Base-by-base conservation (phyloP, 2,888 invertebrate species). In the Notodonta dromedarius region DNA sequence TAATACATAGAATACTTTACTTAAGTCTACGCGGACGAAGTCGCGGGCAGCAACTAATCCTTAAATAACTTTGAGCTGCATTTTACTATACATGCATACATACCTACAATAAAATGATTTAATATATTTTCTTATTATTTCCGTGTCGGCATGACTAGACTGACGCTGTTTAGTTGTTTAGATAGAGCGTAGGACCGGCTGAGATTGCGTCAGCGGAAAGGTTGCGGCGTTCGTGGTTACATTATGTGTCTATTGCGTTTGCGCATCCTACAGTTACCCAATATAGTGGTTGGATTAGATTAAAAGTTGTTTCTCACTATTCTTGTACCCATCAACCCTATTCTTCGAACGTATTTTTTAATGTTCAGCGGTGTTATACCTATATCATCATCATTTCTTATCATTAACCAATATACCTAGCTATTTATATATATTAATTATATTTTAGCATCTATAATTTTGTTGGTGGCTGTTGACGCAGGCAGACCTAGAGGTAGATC, bases 171-270 rank as follows among this genome's bases (percentile, higher is more conserved):
- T 82, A 82, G 24, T 24, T 24, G 24, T 24, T 24, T 24, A 24
- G 84, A 83, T 80, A 78, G 78, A 71, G 73, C 74, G 69, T 81
- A 82, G 84, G 84, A 84, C 83, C 82, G 80, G 80, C 81, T 73
- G 79, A 74, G 76, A 76, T 92, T 91, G 89, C 90, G 85, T 91
- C 87, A 91, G 80, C 90, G 88, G 88, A 89, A 88, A 91, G 89
- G 89, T 90, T 90, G 88, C 86, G 83, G 84, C 83, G 82, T 78
- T 79, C 73, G 84, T 78, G 85, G 88, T 91, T 91, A 90, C 91
- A 89, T 91, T 87, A 87, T 86, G 84, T 80, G 80, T 79, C 77
- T 80, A 82, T 88, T 83, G 79, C 80, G 78, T 76, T 73, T 77
- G 82, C 78, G 79, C 80, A 82, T 82, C 79, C 81, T 72, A 74